Evolutionary conservation across 2,797 vertebrate genomes (phyloP).

Genomic region (Prunella strophiata): DNA sequence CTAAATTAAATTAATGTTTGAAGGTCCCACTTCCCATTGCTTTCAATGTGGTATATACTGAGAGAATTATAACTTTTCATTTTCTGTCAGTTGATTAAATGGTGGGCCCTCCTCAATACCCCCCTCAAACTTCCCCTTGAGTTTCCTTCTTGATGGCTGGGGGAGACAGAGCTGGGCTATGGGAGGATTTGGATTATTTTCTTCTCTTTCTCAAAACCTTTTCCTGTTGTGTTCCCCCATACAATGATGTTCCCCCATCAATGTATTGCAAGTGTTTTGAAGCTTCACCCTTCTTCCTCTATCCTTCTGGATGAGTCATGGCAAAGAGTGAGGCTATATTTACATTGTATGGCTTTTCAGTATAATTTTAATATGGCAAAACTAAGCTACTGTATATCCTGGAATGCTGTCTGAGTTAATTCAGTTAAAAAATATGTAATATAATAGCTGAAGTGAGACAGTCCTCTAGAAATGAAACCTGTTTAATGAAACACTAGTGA

Average conservation of each 20-base stretch:
- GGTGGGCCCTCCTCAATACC: background rate
- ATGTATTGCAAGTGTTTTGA: background rate
- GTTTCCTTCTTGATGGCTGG: background rate
- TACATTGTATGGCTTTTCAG: background rate
- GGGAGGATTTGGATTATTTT: background rate
- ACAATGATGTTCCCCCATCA: too few species aligned
- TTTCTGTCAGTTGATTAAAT: background rate
- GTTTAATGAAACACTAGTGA: background rate
- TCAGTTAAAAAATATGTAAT: background rate
- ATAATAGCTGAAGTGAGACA: background rate
- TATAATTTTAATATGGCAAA: background rate
- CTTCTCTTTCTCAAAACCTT: background rate
- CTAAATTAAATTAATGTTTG: background rate
- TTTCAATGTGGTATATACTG: background rate
- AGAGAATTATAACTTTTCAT: background rate
- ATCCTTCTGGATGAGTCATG: background rate
- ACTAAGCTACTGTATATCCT: background rate
- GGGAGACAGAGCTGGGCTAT: background rate
- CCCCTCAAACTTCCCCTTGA: background rate
- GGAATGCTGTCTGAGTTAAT: background rate
- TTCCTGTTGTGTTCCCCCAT: fast-evolving
- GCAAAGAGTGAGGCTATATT: background rate
- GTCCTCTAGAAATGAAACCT: background rate
- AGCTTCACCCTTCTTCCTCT: fast-evolving
- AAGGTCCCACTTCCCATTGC: background rate